A percentile compares a stretch with the other conserved stretches of the same genome.
These are phyloP conservation scores for Tarsius wallacei DNA, from an alignment of 2,797 vertebrate species.

Conservation along the genomic window DNA sequence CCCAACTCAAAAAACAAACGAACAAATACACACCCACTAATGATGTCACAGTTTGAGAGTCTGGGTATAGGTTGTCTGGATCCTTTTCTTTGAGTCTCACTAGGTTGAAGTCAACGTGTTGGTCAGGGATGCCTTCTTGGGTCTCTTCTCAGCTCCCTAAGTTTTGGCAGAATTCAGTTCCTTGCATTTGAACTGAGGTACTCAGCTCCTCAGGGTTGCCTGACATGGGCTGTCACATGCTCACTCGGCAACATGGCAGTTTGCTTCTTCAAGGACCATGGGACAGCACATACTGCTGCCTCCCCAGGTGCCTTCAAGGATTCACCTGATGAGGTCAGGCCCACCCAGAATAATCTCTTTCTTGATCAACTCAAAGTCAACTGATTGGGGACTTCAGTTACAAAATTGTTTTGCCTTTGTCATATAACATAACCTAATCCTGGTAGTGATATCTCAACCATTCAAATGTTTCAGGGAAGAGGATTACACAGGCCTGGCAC, in stretches of 20 bases:
- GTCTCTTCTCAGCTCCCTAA: too few species aligned
- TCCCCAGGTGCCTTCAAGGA: not conserved
- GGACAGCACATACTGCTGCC: not conserved
- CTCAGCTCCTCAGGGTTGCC: not conserved
- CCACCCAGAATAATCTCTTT: not conserved
- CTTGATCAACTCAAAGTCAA: not conserved
- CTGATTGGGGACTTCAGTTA: not conserved
- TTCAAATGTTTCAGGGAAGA: not conserved
- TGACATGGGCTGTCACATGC: too few species aligned
- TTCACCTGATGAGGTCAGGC: not conserved
- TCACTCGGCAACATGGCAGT: not conserved
- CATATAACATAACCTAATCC: not conserved
- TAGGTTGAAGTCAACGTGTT: not conserved
- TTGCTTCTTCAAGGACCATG: not conserved
- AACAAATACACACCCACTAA: not conserved
- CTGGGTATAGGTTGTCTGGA: not conserved
- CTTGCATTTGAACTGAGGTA: not conserved
- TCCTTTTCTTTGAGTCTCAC: not conserved
- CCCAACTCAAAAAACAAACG: too few species aligned
- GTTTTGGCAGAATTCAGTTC: not conserved
- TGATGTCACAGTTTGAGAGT: not conserved
- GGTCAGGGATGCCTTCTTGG: too few species aligned
- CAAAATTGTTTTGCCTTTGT: not conserved
- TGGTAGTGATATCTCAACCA: not conserved
- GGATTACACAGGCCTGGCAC: not conserved